Percentiles rank a stretch among this genome's conserved stretches.
phyloP scores from a whole-genome alignment of 2,888 invertebrate species.

The Eueremaeus valkanovi region DNA sequence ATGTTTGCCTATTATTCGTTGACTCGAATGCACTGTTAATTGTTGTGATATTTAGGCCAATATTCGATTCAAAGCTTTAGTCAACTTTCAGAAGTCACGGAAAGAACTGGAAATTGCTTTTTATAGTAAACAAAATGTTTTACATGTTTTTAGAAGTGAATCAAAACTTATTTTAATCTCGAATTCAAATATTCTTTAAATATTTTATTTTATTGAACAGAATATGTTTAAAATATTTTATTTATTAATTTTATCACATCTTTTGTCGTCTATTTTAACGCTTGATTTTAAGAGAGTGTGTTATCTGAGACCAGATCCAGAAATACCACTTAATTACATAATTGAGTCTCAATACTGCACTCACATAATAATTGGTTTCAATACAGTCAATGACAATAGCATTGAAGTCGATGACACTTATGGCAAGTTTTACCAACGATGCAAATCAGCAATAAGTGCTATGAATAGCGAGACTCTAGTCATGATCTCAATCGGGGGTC shows the following conservation, averaged over 20 bases:
- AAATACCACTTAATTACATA: constrained; percentile 31
- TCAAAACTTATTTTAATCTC: background rate
- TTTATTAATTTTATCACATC: background rate
- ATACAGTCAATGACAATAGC: constrained; percentile 54
- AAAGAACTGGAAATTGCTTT: no score
- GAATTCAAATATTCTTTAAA: no score
- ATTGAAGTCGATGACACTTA: background rate
- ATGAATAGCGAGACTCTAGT: constrained; percentile 62
- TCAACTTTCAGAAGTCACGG: no score
- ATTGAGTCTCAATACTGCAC: constrained; percentile 72
- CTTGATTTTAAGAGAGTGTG: constrained; percentile 32
- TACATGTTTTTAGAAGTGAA: no score
- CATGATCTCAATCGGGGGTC: constrained; percentile 56
- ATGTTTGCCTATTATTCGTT: background rate
- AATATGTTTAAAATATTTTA: constrained; percentile 2
- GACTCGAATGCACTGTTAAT: background rate
- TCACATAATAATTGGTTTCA: constrained; percentile 76
- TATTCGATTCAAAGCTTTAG: background rate
- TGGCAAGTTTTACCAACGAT: background rate
- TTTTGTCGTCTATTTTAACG: background rate
- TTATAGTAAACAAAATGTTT: no score
- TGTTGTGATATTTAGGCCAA: background rate
- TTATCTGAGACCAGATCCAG: constrained; percentile 35
- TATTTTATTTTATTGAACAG: background rate
- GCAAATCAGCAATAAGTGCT: constrained; percentile 35